These are phyloP conservation scores for Bergia puertoricense DNA, from an alignment of 92 coral and sea anemone species.

Conservation along the genomic window DNA sequence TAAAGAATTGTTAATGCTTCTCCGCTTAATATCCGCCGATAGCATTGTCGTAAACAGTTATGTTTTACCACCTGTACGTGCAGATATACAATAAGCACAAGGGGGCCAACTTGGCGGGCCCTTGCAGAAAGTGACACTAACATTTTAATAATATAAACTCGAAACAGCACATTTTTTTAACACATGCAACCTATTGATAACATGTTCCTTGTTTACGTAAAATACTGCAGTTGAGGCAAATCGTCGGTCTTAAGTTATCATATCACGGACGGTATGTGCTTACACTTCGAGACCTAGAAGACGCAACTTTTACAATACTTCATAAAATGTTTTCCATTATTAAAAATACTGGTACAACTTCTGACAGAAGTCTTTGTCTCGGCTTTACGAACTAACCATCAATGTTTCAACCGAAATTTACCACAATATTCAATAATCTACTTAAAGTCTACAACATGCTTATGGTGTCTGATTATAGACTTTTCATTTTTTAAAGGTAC, in stretches of 20 bases:
- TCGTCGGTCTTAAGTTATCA: background rate
- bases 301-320: too few relatives aligned
- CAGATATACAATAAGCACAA: background rate
- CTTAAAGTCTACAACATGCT: too few relatives aligned
- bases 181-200: background rate
- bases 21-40: background rate
- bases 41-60: background rate
- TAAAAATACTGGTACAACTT: background rate
- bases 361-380: too few relatives aligned
- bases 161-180: background rate
- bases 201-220: background rate
- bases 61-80: background rate
- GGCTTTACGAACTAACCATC: too few relatives aligned
- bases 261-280: background rate
- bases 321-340: background rate
- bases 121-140: background rate
- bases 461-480: too few relatives aligned
- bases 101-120: background rate
- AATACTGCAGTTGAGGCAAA: background rate
- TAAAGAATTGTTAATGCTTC: background rate
- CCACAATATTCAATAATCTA: too few relatives aligned
- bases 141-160: background rate
- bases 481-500: too few relatives aligned
- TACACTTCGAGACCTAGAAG: background rate
- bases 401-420: too few relatives aligned